Evolutionary conservation across 2,797 vertebrate genomes (phyloP).

Genomic region (Leucoraja ocellata): DNA sequence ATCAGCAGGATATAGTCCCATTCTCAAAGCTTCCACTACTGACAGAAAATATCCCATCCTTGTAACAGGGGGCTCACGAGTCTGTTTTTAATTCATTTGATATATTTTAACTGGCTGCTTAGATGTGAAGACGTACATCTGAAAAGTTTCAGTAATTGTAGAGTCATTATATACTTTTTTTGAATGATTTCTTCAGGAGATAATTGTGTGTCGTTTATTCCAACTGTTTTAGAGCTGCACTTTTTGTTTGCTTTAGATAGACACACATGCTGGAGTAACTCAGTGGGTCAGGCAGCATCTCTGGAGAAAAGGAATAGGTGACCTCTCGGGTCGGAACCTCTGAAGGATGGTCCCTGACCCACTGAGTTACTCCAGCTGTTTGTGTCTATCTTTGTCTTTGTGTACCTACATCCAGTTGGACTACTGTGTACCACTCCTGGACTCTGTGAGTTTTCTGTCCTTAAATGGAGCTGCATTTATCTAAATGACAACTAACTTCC

Average conservation of each 20-base stretch:
- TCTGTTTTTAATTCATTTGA: not conserved
- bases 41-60: not conserved
- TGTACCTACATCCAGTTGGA: not conserved
- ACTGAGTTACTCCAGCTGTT: no score
- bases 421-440: not conserved
- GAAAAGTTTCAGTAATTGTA: not conserved
- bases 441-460: not conserved
- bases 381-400: no score
- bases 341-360: no score
- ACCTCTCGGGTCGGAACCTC: no score
- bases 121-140: not conserved
- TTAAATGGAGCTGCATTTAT: conserved; percentile 5
- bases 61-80: not conserved
- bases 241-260: not conserved
- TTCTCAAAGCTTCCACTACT: not conserved
- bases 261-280: no score
- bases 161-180: not conserved
- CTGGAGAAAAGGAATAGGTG: no score
- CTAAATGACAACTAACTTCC: not conserved
- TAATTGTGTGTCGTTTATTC: not conserved
- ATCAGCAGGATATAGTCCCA: no score
- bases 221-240: not conserved
- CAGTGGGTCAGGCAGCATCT: no score
- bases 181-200: not conserved
- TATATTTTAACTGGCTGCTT: not conserved